Evolutionary conservation across 2,888 invertebrate species (phyloP), one percentile per base, ranked within the genome.

Genomic region (Aphelenchoides bicaudatus): DNA sequence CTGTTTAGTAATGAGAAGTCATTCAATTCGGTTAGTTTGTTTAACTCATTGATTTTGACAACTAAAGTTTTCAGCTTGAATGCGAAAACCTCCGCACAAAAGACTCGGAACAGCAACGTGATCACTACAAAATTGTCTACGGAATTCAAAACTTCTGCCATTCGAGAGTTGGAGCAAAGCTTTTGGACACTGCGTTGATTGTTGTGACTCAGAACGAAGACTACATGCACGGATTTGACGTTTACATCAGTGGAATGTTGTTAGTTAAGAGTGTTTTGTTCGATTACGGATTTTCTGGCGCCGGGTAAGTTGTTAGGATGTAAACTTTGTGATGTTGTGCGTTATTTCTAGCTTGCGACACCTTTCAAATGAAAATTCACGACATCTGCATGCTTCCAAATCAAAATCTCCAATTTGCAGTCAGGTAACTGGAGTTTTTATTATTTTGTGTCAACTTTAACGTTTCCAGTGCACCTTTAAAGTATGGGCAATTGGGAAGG

Each of bases 81-180:
- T 51, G 34, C 4, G 52, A 51, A 13, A 37, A 51, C 39, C 4
- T 51, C 21, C 16, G 21, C 38, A 51, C 52, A 10, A 51, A 51
- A 30, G 52, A 51, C 10, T 51, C 52, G 31, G 52, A 51, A 2
- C 37, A 21, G 19, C 16, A 37, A 10, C 52, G 52, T n/a, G 52
- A 51, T 38, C 34, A 51, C 37, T 51, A 51, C 37, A 51, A 51
- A 3, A 30, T 51, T n/a, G 52, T 51, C 13, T 16, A 29, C 19
- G 52, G 52, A n/a, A 19, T 51, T 16, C 37, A 51, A 27, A 23
- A 51, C 19, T 51, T 34, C 4, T 51, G 52, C 4, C 52, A 51
- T 3, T 31, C 19, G 13, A n/a, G 21, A 19, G 37, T 51, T 13
- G 38, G 39, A 16, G 23, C 23, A 29, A n/a, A 37, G 21, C 37